A percentile compares a stretch with the other conserved stretches of the same genome.
Evolutionary conservation across 1,140 invertebrate genomes (phyloP).

Genomic region (Aphelenchoides fujianensis): DNA sequence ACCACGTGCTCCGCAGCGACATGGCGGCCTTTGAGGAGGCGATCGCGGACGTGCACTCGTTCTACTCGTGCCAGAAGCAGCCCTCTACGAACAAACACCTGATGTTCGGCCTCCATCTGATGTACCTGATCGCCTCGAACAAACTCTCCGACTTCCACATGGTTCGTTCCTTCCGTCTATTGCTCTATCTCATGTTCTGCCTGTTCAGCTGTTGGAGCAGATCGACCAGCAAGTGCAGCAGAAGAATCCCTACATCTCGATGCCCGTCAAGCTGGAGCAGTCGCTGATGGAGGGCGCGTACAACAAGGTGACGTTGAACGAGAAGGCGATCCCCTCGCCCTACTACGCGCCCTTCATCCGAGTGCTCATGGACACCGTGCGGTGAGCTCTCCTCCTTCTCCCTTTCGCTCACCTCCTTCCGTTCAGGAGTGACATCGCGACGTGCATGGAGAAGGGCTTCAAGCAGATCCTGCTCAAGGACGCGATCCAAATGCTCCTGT

Average conservation of each 20-base stretch:
- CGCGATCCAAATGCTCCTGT: constrained; percentile 83
- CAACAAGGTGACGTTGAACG: constrained; percentile 80
- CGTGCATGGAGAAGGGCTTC: constrained; percentile 93
- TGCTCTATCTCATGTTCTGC: neutral
- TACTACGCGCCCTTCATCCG: constrained; percentile 97
- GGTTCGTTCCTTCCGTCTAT: constrained; percentile 58
- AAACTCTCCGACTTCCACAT: constrained; percentile 97
- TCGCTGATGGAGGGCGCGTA: constrained; percentile 99
- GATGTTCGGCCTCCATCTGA: constrained; percentile 85
- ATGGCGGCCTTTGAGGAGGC: constrained; percentile 46
- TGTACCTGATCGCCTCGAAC: constrained; percentile 93
- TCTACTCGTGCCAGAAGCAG: constrained; percentile 37
- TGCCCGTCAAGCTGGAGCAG: constrained; percentile 91
- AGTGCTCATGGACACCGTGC: constrained; percentile 86
- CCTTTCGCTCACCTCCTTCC: constrained; percentile 15
- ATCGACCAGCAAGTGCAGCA: constrained; percentile 84
- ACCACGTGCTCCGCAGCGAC: constrained; percentile 36
- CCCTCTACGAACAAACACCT: constrained; percentile 87
- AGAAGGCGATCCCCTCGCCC: constrained; percentile 90
- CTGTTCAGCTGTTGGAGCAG: constrained; percentile 77
- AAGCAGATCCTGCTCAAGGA: constrained; percentile 81
- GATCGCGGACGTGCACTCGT: constrained; percentile 47
- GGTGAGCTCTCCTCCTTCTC: constrained; percentile 63
- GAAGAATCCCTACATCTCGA: constrained; percentile 83
- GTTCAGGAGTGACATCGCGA: constrained; percentile 80